Evolutionary conservation across 92 coral and sea anemone species (phyloP), one percentile per base, ranked within the genome.

Genomic region (Palythoa heliodiscus): DNA sequence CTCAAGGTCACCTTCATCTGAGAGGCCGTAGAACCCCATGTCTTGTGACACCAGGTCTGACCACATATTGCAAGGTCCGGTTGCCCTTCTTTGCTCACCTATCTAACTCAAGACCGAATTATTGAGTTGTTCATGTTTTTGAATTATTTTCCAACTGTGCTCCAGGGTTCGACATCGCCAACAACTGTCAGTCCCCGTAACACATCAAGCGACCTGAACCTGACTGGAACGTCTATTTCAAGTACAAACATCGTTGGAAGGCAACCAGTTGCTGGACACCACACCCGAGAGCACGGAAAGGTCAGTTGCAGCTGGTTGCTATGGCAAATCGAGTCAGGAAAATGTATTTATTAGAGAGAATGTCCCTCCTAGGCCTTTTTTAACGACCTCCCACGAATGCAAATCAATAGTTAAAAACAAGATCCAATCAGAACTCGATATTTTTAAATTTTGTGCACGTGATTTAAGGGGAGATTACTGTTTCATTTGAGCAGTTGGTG

Each of bases 181-280:
- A 90, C 97, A 9, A 80, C 89, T 29, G 76, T 83, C 76, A 89
- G 89, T 82, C 98, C 95, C 76, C 89, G 90, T 71, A 90, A 61
- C 57, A 88, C 93, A n/a, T 86, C 95, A 4, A 87, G 93, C 13
- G 98, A 90, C 23, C 84, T 96, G 52, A 96, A 93, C 90, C 79
- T 96, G 70, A 90, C 99, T 15, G 99, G 99, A 37, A 96, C 95
- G 53, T 95, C 99, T 11, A 91, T 96, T 61, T 90, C 92, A 57
- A 94, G 71, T 70, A 84, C 88, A n/a, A 79, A 79, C 57, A 47
- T 79, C 43, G 73, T 23, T 24, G 85, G 93, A 22, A 90, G 86
- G 76, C 89, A 92, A 73, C 82, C 92, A 13, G 61, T 92, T 19
- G 90, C 92, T 68, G 84, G 84, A 24, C 90, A 89, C 69, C 63